Evolutionary conservation across 2,797 vertebrate species (phyloP), one percentile per base, ranked within the genome.

Genomic region (Ciconia nigra): DNA sequence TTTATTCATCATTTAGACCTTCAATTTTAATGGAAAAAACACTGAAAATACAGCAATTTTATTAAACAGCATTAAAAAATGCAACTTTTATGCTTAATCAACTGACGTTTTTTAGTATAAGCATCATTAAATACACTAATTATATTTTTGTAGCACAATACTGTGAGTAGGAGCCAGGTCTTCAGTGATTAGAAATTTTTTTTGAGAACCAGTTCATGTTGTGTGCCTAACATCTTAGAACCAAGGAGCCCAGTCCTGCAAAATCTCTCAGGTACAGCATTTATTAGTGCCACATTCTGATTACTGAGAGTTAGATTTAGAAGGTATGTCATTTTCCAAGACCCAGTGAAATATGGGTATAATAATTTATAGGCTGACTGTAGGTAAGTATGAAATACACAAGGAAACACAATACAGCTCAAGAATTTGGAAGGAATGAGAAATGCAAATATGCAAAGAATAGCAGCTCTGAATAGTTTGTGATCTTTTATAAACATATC

Each of bases 391-490:
- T 35, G 44, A 70, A 79, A 46, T 5, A 7, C 29, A 29, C 5
- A 28, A 11, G 29, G 4, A 41, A 62, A 18, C 14, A 39, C 12
- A 54, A 41, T 15, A 31, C 4, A 35, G 66, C 29, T 25, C 72
- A 13, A 35, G 55, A 46, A 19, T 39, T 58, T 24, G 17, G 51
- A 70, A 35, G 41, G 33, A 54, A 33, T 1, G 10, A 71, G 37
- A 63, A 92, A 15, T 5, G 2, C 33, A 39, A 19, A 47, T 13
- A 51, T 0, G 0, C 20, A 13, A 58, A 88, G 31, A 73, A 46
- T 4, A 49, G 21, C 7, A 59, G n/a, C 63, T 83, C 49, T 78
- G 49, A 83, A n/a, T 62, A 49, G 33, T 54, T 54, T 26, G 37
- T 11, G 13, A 66, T 63, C 47, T 61, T 78, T 62, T 66, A 33